These are phyloP conservation scores for Trididemnum nubilum DNA, from an alignment of 23 tunicate genomes.

Conservation along the genomic window DNA sequence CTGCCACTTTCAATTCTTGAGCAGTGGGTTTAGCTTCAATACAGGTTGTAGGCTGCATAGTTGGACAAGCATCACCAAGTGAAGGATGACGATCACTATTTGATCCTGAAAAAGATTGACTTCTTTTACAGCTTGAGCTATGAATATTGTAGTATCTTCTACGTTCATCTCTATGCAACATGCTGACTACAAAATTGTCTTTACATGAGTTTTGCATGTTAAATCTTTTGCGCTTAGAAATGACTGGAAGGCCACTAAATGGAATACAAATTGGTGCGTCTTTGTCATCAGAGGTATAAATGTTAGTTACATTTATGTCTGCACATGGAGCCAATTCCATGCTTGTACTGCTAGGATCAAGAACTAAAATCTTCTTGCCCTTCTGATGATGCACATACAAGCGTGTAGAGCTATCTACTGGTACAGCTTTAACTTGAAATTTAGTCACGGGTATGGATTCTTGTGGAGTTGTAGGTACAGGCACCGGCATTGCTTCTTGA, in stretches of 20 bases:
- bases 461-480: background rate
- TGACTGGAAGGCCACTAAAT: conserved; percentile 31
- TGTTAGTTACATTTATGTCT: background rate
- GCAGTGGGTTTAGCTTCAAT: background rate
- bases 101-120: background rate
- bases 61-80: too few relatives aligned
- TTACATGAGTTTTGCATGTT: background rate
- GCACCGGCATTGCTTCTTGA: background rate
- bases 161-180: background rate
- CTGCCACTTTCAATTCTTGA: too few relatives aligned
- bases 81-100: background rate
- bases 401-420: background rate
- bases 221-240: background rate
- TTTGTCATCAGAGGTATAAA: background rate
- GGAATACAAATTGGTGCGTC: background rate
- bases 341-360: background rate
- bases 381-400: background rate
- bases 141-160: background rate
- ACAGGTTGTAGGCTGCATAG: background rate
- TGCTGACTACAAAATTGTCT: conserved; percentile 5
- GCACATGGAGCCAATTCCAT: background rate
- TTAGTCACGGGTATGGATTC: background rate
- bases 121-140: background rate
- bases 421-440: background rate
- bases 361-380: background rate